Percentiles rank a stretch among this genome's conserved stretches.
These are phyloP conservation scores for Heliocidaris tuberculata DNA, from an alignment of 35 echinoderm and acorn worm species.

Conservation along the genomic window DNA sequence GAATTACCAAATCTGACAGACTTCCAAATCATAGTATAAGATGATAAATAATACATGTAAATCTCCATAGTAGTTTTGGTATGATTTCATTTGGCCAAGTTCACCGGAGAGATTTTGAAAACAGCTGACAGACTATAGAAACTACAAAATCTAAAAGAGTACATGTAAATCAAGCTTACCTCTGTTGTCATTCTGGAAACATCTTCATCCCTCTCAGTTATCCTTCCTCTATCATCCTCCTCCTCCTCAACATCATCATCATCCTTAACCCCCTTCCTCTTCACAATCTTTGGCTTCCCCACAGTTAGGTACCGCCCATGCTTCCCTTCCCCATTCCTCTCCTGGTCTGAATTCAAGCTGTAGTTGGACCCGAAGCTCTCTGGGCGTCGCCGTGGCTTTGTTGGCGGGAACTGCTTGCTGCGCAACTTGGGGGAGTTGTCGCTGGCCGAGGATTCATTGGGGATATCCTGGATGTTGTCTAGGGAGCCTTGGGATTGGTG, in stretches of 20 bases:
- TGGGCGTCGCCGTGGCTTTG: conserved; percentile 74
- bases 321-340: background rate
- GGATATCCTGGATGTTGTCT: conserved; percentile 34
- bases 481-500: conserved; percentile 40
- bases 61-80: too few species aligned
- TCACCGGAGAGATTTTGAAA: too few species aligned
- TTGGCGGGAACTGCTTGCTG: conserved; percentile 59
- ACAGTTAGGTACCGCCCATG: background rate
- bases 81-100: too few species aligned
- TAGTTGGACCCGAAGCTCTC: conserved; percentile 90
- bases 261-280: background rate
- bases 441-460: background rate
- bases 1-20: too few species aligned
- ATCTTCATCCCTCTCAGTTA: background rate
- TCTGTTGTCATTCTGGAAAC: background rate
- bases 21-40: too few species aligned
- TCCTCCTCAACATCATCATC: background rate
- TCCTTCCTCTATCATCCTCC: background rate
- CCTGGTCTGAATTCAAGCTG: conserved; percentile 57
- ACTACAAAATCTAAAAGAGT: too few species aligned
- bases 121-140: too few species aligned
- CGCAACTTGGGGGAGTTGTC: conserved; percentile 18
- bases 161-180: background rate
- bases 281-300: background rate
- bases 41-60: too few species aligned